These are phyloP conservation scores for Tonatia bakeri DNA, from an alignment of 2,113 vertebrate species.

Conservation along the genomic window DNA sequence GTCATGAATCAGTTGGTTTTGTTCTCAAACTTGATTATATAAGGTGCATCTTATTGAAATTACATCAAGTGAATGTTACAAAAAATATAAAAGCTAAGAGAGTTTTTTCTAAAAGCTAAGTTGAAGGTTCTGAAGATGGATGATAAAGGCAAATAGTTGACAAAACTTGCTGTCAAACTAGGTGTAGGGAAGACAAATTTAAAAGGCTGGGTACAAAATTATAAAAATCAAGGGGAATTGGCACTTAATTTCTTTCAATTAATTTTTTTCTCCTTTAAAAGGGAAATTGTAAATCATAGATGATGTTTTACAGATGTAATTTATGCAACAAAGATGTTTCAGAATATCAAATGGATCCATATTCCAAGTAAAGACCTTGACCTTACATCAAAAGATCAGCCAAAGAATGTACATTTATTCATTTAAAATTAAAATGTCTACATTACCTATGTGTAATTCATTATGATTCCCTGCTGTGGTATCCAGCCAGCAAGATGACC, in stretches of 20 bases:
- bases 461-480: neutral
- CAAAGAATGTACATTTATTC: neutral
- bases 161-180: neutral
- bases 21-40: neutral
- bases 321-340: neutral
- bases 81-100: neutral
- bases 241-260: neutral
- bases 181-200: neutral
- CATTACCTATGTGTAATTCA: neutral
- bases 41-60: neutral
- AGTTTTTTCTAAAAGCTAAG: neutral
- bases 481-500: neutral
- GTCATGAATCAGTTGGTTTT: neutral
- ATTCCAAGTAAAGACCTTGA: neutral
- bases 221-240: neutral
- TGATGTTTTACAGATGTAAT: neutral
- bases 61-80: neutral
- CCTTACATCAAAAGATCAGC: neutral
- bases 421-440: neutral
- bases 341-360: neutral
- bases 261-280: constrained; percentile 6
- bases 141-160: neutral
- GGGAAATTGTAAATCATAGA: neutral
- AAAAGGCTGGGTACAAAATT: neutral
- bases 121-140: neutral